These are phyloP conservation scores for Eueremaeus valkanovi DNA, from an alignment of 2,888 invertebrate genomes.

Conservation along the genomic window DNA sequence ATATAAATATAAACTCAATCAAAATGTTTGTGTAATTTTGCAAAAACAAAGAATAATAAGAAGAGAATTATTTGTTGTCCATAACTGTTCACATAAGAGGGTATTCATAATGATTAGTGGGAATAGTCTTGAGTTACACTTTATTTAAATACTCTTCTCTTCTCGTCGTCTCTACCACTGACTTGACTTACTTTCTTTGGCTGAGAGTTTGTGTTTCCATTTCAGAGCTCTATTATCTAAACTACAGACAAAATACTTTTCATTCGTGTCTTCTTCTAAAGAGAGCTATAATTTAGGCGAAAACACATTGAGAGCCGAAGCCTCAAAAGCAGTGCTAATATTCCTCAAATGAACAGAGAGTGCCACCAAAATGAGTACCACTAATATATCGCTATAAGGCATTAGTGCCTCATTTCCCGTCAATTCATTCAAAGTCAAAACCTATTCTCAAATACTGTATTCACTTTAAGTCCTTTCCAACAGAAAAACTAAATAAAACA, in stretches of 20 bases:
- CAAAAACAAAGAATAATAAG: too few species aligned
- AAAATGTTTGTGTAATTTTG: too few species aligned
- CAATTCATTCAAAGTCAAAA: constrained; percentile 9
- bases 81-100: too few species aligned
- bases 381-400: constrained; percentile 28
- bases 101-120: too few species aligned
- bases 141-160: too few species aligned
- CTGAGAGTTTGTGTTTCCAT: not conserved
- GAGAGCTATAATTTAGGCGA: constrained; percentile 19
- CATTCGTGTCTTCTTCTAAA: not conserved
- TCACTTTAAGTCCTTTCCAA: not conserved
- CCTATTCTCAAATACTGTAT: not conserved
- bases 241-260: constrained; percentile 3
- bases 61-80: too few species aligned
- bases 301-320: constrained; percentile 7
- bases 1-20: too few species aligned
- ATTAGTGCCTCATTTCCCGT: constrained; percentile 15
- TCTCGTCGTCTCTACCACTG: too few species aligned
- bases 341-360: not conserved
- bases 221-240: not conserved
- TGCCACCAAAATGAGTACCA: constrained; percentile 25
- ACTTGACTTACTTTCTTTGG: not conserved
- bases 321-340: not conserved
- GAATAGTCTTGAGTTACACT: too few species aligned
- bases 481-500: not conserved